Conservation (phyloP, 2,113 vertebrate genomes). For the Anhinga anhinga region DNA sequence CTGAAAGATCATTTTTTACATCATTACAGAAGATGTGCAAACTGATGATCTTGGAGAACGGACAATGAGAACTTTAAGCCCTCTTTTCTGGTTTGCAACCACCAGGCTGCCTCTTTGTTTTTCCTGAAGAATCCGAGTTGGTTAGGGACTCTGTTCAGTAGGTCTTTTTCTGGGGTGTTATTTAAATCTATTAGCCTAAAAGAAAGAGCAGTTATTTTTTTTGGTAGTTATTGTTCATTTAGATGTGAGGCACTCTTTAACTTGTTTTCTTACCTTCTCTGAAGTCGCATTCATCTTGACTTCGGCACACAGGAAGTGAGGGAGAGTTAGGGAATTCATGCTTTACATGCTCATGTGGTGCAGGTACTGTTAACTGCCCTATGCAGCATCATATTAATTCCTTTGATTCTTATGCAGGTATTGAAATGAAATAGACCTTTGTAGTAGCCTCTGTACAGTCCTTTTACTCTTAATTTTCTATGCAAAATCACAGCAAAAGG, state of each 20-base stretch:
- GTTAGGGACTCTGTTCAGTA: neutral
- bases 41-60: neutral
- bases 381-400: neutral
- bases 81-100: neutral
- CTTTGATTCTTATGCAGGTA: neutral
- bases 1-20: neutral
- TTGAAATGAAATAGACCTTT: neutral
- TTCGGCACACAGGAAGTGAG: neutral
- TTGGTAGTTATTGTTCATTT: neutral
- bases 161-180: neutral
- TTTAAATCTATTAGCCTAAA: neutral
- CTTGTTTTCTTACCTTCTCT: neutral
- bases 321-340: neutral
- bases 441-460: neutral
- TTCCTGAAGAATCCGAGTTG: neutral
- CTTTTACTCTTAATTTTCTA: neutral
- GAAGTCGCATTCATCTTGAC: neutral
- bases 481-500: neutral
- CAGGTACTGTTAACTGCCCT: neutral
- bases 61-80: neutral
- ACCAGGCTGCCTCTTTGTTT: neutral
- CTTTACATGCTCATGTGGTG: fast-evolving
- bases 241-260: neutral
- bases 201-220: neutral
- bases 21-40: neutral